A percentile compares a stretch with the other conserved stretches of the same genome.
Evolutionary conservation across 2,888 invertebrate species (phyloP).

Genomic region (Mantis religiosa): DNA sequence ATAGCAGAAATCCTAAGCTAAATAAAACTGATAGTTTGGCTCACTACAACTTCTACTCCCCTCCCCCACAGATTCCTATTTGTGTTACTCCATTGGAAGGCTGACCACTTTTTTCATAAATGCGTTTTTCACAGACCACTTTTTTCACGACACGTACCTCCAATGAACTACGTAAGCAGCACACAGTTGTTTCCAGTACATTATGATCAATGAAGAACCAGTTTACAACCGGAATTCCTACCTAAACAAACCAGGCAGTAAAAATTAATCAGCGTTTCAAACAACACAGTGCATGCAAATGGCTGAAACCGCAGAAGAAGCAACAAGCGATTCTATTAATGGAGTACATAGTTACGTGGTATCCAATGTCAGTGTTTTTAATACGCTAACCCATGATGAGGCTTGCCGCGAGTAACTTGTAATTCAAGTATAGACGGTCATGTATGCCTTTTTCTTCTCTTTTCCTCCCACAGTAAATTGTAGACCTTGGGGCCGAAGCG

Average conservation of each 20-base stretch:
- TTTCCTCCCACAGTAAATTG: neutral
- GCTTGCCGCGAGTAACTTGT: neutral
- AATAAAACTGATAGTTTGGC: no score
- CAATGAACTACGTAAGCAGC: no score
- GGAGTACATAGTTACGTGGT: neutral
- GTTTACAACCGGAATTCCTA: neutral
- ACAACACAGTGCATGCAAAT: neutral
- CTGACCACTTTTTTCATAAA: no score
- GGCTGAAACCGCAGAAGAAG: neutral
- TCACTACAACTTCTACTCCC: no score
- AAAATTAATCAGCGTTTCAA: neutral
- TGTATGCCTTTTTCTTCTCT: neutral
- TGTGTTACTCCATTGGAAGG: no score
- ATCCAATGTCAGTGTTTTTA: neutral
- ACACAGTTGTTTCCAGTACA: neutral
- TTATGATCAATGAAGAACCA: neutral
- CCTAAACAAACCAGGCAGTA: neutral
- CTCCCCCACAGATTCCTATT: no score
- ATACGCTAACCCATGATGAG: neutral
- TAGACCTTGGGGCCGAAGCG: neutral
- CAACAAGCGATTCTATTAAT: neutral
- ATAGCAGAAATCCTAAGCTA: no score
- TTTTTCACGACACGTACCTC: no score
- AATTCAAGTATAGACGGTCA: neutral
- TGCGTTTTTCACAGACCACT: no score